Evolutionary conservation across 1,140 invertebrate species (phyloP).

Genomic region (Brachionus calyciflorus): DNA sequence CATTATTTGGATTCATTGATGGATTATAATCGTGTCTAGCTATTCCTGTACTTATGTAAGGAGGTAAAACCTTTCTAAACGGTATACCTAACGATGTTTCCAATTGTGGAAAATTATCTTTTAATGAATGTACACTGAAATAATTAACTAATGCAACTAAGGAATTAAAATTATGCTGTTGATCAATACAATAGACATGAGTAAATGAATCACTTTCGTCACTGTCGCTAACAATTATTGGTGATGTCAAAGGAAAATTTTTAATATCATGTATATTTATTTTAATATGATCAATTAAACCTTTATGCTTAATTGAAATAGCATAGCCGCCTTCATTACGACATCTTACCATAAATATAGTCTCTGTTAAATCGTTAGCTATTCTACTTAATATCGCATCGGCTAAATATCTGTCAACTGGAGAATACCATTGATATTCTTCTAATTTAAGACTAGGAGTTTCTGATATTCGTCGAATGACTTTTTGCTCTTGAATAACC

Average conservation of each 20-base stretch:
- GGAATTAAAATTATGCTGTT: slow-evolving; percentile 44
- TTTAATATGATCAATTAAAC: slow-evolving; percentile 43
- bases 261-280: slow-evolving; percentile 35
- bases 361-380: slow-evolving; percentile 11
- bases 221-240: slow-evolving; percentile 16
- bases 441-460: neutral
- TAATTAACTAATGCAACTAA: slow-evolving; percentile 20
- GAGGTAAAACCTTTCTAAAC: slow-evolving; percentile 20
- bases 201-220: neutral
- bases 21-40: slow-evolving; percentile 38
- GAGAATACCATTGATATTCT: slow-evolving; percentile 37
- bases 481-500: neutral
- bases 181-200: slow-evolving; percentile 37
- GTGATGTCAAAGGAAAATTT: neutral
- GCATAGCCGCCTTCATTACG: slow-evolving; percentile 39
- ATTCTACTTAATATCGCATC: slow-evolving; percentile 32
- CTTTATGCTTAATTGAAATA: slow-evolving; percentile 45
- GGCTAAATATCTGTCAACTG: slow-evolving; percentile 25
- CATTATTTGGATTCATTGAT: neutral
- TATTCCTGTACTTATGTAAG: neutral
- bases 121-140: slow-evolving; percentile 15
- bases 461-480: neutral
- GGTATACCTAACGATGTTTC: slow-evolving; percentile 27
- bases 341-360: slow-evolving; percentile 44
- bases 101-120: slow-evolving; percentile 45